These are phyloP conservation scores for Siniperca scherzeri DNA, from an alignment of 2,797 vertebrate genomes.

Conservation along the genomic window DNA sequence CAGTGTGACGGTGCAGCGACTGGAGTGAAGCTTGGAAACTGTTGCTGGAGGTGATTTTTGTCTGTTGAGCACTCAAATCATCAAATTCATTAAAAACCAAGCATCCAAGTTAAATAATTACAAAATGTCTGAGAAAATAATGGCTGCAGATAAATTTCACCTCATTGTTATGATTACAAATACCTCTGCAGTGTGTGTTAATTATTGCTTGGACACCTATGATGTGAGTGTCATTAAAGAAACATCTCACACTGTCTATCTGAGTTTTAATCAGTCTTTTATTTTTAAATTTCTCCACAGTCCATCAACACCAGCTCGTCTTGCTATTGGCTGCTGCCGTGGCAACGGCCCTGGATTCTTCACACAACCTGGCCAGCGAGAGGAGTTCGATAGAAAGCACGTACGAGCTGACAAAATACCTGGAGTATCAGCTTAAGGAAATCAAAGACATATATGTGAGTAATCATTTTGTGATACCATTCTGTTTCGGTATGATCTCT, in stretches of 20 bases:
- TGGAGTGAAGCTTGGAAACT: conserved; percentile 37
- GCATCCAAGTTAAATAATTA: conserved; percentile 67
- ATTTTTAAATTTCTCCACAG: conserved; percentile 66
- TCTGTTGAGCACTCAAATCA: conserved; percentile 39
- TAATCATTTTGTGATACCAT: conserved; percentile 41
- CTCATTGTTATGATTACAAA: conserved; percentile 67
- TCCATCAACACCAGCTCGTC: conserved; percentile 79
- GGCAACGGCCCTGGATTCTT: conserved; percentile 85
- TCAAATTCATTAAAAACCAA: conserved; percentile 57
- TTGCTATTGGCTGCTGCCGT: conserved; percentile 89
- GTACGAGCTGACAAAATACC: conserved; percentile 97
- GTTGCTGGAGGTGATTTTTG: conserved; percentile 27
- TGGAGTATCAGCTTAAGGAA: conserved; percentile 96
- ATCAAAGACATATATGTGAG: conserved; percentile 97
- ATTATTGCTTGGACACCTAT: conserved; percentile 52
- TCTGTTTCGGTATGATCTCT: neutral
- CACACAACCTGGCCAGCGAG: conserved; percentile 91
- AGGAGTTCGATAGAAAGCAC: conserved; percentile 96
- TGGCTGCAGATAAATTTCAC: conserved; percentile 41
- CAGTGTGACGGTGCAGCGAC: conserved; percentile 47
- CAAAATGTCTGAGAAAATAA: conserved; percentile 52
- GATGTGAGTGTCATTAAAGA: conserved; percentile 46
- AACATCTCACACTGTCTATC: conserved; percentile 30
- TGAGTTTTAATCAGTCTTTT: conserved; percentile 43
- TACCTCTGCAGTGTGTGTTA: conserved; percentile 46